These are phyloP conservation scores for Erebia aethiops DNA, from an alignment of 2,888 invertebrate species.

Conservation along the genomic window DNA sequence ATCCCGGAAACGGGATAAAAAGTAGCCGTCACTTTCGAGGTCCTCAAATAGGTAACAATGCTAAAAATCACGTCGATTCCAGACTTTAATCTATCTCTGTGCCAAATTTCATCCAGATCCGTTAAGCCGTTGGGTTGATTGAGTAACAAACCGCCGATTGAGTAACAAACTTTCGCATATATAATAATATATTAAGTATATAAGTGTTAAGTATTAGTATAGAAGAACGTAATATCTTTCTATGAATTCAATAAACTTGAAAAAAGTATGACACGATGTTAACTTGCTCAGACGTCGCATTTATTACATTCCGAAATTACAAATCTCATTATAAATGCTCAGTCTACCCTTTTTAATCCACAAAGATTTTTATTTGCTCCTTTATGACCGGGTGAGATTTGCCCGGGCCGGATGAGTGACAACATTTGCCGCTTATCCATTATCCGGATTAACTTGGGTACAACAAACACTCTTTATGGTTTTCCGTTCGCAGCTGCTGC, in stretches of 20 bases:
- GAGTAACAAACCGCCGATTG: too few species aligned
- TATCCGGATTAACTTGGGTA: conserved; percentile 36
- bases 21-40: too few species aligned
- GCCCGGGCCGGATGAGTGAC: conserved; percentile 34
- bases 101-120: too few species aligned
- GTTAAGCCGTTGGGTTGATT: too few species aligned
- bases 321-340: conserved; percentile 18
- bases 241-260: neutral
- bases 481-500: conserved; percentile 32
- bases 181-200: too few species aligned
- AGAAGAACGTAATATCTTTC: neutral
- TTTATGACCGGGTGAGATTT: conserved; percentile 34
- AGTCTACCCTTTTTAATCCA: conserved; percentile 26
- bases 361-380: conserved; percentile 32
- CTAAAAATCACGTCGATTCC: too few species aligned
- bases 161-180: too few species aligned
- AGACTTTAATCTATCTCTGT: too few species aligned
- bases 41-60: too few species aligned
- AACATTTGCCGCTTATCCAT: conserved; percentile 36
- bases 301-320: conserved; percentile 12
- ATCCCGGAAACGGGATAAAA: too few species aligned
- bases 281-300: conserved; percentile 4
- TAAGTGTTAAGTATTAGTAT: too few species aligned
- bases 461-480: conserved; percentile 35
- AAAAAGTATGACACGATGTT: neutral